Conservation (phyloP, 2,888 invertebrate species). For the Drosophila rubida region DNA sequence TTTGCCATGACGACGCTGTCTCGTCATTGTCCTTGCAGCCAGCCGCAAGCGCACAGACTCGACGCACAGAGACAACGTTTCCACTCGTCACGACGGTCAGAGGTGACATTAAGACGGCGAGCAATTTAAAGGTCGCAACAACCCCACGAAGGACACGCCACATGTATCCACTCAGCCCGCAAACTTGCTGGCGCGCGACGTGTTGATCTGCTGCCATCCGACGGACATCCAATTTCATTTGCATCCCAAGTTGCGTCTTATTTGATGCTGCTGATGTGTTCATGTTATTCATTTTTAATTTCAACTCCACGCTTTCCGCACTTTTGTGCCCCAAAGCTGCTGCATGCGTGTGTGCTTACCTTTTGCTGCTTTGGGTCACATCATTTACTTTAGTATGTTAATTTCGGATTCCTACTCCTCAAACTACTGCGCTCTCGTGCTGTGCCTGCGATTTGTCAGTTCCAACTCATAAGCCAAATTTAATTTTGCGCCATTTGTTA, state of each 20-base stretch:
- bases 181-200: conserved; percentile 24
- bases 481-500: conserved; percentile 82
- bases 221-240: conserved; percentile 36
- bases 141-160: conserved; percentile 9
- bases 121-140: conserved; percentile 26
- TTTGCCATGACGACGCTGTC: conserved; percentile 56
- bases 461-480: conserved; percentile 83
- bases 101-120: conserved; percentile 63
- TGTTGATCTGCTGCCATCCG: conserved; percentile 61
- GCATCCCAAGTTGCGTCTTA: conserved; percentile 27
- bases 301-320: conserved; percentile 33
- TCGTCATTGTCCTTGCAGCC: conserved; percentile 17
- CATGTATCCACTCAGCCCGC: not conserved
- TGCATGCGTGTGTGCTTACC: conserved; percentile 1
- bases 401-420: too few relatives aligned
- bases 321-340: conserved; percentile 31
- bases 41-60: conserved; percentile 14
- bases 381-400: conserved; percentile 71
- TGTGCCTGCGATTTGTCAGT: conserved; percentile 70
- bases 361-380: conserved; percentile 12
- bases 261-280: too few relatives aligned
- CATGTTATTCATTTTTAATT: conserved; percentile 71
- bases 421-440: not conserved
- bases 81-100: too few relatives aligned
- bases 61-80: not conserved